These are phyloP conservation scores for Drosophila nebulosa DNA, from an alignment of 1,140 invertebrate species.

Conservation along the genomic window DNA sequence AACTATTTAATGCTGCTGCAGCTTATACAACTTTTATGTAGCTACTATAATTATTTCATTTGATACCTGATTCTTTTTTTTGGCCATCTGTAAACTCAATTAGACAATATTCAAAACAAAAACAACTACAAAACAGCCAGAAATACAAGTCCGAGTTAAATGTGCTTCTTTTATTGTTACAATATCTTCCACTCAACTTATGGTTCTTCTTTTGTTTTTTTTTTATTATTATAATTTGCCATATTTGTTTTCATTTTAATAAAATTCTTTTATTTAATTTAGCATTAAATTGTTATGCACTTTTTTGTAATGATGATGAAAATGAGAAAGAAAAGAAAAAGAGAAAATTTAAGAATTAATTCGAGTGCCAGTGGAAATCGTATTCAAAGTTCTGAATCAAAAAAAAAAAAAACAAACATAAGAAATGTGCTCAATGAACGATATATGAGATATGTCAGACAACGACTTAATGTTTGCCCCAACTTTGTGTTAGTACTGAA, in stretches of 20 bases:
- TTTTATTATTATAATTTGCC: background rate
- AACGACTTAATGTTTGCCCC: constrained; percentile 17
- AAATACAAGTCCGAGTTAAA: background rate
- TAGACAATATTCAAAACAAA: background rate
- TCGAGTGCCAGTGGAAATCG: constrained; percentile 55
- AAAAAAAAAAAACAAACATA: background rate
- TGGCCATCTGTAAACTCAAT: background rate
- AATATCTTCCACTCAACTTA: background rate
- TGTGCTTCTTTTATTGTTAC: background rate
- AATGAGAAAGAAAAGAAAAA: background rate
- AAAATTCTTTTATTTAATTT: constrained; percentile 36
- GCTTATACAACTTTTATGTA: background rate
- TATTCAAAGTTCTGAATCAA: constrained; percentile 77
- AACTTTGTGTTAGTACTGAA: constrained; percentile 40
- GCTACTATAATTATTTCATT: background rate
- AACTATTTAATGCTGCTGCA: background rate
- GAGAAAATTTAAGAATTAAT: constrained; percentile 41
- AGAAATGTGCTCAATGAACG: constrained; percentile 26
- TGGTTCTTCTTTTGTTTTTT: background rate
- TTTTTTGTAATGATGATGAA: constrained; percentile 44
- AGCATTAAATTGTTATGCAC: constrained; percentile 34
- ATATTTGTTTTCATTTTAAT: constrained; percentile 15
- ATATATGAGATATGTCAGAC: constrained; percentile 11
- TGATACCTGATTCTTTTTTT: background rate
- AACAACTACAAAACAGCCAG: background rate